phyloP scores from a whole-genome alignment of 2,797 vertebrate genomes.

The Myoxocephalus aenaeus region DNA sequence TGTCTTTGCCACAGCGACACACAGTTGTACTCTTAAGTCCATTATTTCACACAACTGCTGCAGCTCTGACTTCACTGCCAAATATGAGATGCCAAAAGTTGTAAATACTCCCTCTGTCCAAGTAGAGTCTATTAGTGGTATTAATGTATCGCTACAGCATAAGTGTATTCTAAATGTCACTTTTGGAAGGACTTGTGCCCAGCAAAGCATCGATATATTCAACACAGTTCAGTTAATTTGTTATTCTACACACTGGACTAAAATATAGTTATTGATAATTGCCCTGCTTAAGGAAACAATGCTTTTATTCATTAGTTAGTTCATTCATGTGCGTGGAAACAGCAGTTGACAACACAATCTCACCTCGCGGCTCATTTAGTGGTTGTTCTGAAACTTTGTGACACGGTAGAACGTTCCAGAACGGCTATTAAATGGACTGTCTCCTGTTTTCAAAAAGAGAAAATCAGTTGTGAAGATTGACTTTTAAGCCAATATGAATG shows the following conservation, averaged over 20 bases:
- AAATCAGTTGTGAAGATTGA: neutral
- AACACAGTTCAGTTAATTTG: slow-evolving; percentile 12
- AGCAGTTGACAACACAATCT: neutral
- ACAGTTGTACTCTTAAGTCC: slow-evolving; percentile 70
- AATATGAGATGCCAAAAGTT: slow-evolving; percentile 57
- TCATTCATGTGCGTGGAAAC: slow-evolving; percentile 13
- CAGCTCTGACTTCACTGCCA: slow-evolving; percentile 61
- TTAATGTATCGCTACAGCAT: slow-evolving; percentile 39
- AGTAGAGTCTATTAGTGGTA: slow-evolving; percentile 42
- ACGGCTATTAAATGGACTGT: neutral
- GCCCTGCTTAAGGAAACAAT: slow-evolving; percentile 12
- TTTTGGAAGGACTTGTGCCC: slow-evolving; percentile 11
- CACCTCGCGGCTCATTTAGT: neutral
- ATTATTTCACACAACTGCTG: slow-evolving; percentile 74
- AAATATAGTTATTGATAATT: slow-evolving; percentile 15
- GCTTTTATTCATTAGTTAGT: slow-evolving; percentile 18
- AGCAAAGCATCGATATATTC: slow-evolving; percentile 4
- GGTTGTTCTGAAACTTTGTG: neutral
- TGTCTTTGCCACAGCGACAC: slow-evolving; percentile 68
- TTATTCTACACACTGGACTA: slow-evolving; percentile 8
- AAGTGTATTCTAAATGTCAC: slow-evolving; percentile 26
- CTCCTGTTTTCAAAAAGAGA: neutral
- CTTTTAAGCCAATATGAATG: neutral
- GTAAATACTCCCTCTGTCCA: slow-evolving; percentile 67
- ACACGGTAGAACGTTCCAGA: neutral